Evolutionary conservation across 2,888 invertebrate species (phyloP), one percentile per base, ranked within the genome.

Genomic region (Diaperis boleti): DNA sequence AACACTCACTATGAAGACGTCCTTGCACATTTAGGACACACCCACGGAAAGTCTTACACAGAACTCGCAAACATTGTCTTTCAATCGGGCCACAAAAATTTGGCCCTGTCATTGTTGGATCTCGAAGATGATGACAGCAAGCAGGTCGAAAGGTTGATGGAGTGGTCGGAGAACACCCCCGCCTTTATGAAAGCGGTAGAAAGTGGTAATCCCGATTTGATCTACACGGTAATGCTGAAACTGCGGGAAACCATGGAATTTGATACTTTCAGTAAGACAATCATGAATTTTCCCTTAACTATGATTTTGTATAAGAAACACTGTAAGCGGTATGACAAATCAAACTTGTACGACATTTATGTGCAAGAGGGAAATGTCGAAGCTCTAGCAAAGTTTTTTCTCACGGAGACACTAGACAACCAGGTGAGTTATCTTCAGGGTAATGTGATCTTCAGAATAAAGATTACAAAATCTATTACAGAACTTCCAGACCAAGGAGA

Each of bases 191-290:
- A 39, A 39, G 39, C 39, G 6, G 2, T 39, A 2, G 39, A 39
- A 14, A 39, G 15, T 8, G 39, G 39, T 7, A 13, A 39, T 8
- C 39, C 39, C 6, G 39, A 39, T 17, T 39, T 39, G 39, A 13
- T 39, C 1, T 15, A 39, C 17, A 14, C 15, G 39, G 17, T 39
- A 8, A 39, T 39, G 14, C 15, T 39, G 11, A 14, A 15, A 8
- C 39, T 39, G 1, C 39, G n/a, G 7, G 13, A 39, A 6, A 15
- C 1, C 3, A 15, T 15, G 39, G 1, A 14, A 39, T 4, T 15
- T n/a, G 39, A 39, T 8, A 13, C 14, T 4, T 15, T 39, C 39
- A 13, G 1, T 1, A 3, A 3, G 15, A 39, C 15, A n/a, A 15
- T 39, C 15, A n/a, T 14, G 3, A 17, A 39, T 15, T 39, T 39